These are phyloP conservation scores for Caenorhabditis wallacei DNA, from an alignment of 2,888 invertebrate species.

Conservation along the genomic window DNA sequence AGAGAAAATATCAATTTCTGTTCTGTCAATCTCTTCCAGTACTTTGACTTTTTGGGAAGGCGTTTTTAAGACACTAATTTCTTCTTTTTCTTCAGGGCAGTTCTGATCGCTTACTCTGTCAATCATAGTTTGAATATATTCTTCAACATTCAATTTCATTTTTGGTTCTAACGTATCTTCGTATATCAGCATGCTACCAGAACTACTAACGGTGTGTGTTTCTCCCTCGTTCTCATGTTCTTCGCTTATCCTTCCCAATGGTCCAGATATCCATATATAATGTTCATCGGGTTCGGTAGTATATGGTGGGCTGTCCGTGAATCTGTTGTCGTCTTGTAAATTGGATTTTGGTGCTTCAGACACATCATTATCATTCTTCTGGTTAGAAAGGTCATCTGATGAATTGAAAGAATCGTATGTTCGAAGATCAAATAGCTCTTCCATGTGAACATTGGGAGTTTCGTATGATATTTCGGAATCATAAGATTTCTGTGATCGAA, in stretches of 20 bases:
- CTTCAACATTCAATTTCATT: slow-evolving; percentile 56
- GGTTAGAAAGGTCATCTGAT: neutral
- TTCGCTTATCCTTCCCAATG: slow-evolving; percentile 44
- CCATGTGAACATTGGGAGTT: slow-evolving; percentile 40
- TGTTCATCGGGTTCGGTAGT: slow-evolving; percentile 1
- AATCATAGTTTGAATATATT: slow-evolving; percentile 58
- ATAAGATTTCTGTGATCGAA: slow-evolving; percentile 21
- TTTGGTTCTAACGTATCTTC: slow-evolving; percentile 29
- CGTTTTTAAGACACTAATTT: no score
- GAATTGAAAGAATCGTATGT: neutral
- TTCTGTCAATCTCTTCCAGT: no score
- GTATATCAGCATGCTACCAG: slow-evolving; percentile 24
- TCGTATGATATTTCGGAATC: slow-evolving; percentile 44
- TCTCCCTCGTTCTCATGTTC: slow-evolving; percentile 48
- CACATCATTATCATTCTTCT: neutral
- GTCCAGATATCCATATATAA: slow-evolving; percentile 28
- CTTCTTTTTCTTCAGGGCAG: neutral
- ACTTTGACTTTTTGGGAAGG: no score
- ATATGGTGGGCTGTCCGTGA: neutral
- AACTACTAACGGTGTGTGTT: slow-evolving; percentile 28
- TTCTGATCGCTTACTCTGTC: slow-evolving; percentile 6
- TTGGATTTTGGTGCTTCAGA: neutral
- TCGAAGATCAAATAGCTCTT: slow-evolving; percentile 39
- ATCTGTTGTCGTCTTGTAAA: neutral
- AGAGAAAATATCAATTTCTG: no score